Percentiles rank a stretch among this genome's conserved stretches.
Conservation (phyloP, 2,797 vertebrate species). For the Myotis planiceps region DNA sequence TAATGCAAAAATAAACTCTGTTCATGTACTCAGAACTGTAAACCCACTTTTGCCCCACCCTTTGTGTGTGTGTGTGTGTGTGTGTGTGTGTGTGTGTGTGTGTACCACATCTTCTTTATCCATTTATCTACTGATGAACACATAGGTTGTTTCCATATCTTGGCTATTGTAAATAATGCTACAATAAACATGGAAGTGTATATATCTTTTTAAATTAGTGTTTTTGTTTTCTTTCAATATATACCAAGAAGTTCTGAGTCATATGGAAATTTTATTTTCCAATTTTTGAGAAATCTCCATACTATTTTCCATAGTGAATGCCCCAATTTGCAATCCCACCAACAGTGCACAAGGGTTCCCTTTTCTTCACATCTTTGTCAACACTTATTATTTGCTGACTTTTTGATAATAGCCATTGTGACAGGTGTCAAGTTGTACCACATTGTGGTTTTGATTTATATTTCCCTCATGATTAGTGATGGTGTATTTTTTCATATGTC, state of each 20-base stretch:
- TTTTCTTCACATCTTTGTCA: not conserved
- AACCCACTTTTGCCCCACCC: not conserved
- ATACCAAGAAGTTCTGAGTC: not conserved
- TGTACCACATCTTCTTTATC: not conserved
- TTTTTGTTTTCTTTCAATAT: not conserved
- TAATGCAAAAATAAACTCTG: not conserved
- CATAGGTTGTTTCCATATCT: not conserved
- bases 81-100: not conserved
- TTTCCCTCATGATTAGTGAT: not conserved
- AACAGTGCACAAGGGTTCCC: not conserved
- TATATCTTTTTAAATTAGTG: not conserved
- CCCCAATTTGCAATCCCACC: not conserved
- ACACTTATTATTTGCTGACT: not conserved
- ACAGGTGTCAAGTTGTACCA: not conserved
- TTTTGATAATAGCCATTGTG: not conserved
- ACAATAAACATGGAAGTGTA: not conserved
- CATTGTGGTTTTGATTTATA: not conserved
- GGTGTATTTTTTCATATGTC: not conserved
- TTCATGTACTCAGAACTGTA: not conserved
- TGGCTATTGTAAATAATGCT: not conserved
- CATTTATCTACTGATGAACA: not conserved
- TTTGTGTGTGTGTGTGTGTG: not conserved
- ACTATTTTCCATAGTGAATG: not conserved
- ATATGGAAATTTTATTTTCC: not conserved
- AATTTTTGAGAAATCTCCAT: not conserved